Evolutionary conservation across 2,888 invertebrate genomes (phyloP).

Genomic region (Nasonia oneida): DNA sequence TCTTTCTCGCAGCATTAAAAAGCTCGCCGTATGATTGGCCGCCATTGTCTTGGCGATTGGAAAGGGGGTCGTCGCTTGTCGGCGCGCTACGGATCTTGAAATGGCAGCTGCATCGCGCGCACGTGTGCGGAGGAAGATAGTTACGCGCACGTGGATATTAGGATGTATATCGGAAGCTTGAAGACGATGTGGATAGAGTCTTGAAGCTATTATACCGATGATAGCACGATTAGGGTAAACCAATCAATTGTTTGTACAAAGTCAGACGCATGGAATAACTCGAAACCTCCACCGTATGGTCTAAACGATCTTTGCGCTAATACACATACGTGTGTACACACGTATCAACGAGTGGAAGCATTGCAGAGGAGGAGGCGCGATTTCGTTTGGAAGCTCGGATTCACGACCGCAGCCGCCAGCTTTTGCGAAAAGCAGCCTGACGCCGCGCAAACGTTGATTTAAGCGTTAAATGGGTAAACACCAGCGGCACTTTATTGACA

Average conservation of each 20-base stretch:
- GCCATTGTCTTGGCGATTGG: slow-evolving; percentile 55
- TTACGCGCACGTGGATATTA: neutral
- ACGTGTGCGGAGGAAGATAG: neutral
- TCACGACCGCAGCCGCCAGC: slow-evolving; percentile 35
- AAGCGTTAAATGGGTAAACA: slow-evolving; percentile 58
- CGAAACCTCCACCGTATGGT: neutral
- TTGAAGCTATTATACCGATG: too few relatives aligned
- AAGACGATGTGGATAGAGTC: too few relatives aligned
- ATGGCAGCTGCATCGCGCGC: slow-evolving; percentile 46
- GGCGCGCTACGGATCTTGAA: slow-evolving; percentile 44
- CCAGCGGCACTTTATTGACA: slow-evolving; percentile 51
- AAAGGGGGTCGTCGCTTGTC: slow-evolving; percentile 24
- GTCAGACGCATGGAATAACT: too few relatives aligned
- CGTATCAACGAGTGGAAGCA: neutral
- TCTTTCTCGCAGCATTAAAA: slow-evolving; percentile 39
- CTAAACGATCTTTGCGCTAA: neutral
- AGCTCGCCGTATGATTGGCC: slow-evolving; percentile 59
- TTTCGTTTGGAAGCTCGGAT: slow-evolving; percentile 48
- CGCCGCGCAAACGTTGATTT: slow-evolving; percentile 54
- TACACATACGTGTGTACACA: neutral
- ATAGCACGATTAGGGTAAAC: too few relatives aligned
- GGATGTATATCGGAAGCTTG: too few relatives aligned
- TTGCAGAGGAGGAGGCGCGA: slow-evolving; percentile 24
- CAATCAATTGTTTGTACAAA: too few relatives aligned
- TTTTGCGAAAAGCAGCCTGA: slow-evolving; percentile 7